Base-by-base conservation (phyloP, 2,888 invertebrate genomes). In the Trichacis sp. region DNA sequence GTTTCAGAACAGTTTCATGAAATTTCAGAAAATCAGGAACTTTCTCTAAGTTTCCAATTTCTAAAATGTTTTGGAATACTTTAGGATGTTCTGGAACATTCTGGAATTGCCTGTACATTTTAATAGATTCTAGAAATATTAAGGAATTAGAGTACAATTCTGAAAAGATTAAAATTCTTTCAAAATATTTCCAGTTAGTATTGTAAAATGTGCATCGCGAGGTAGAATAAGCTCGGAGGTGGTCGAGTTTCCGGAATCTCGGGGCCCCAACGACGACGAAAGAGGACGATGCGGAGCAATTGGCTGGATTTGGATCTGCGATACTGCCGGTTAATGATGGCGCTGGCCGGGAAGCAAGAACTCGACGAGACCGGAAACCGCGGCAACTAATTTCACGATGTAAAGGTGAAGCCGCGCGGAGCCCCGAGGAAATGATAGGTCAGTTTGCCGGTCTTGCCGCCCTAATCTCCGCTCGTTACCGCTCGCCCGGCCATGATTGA, bases 351-450 rank as follows among this genome's bases (percentile, higher is more conserved):
- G 60, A 67, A 64, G 67, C 59, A 60, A 69, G 58, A 72, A 72
- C 69, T 70, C 69, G 70, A 68, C 61, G 66, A 68, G 73, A 77
- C 80, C 79, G 80, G 80, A 80, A 79, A 80, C 78, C 77, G 73
- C 74, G 72, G 69, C 78, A 76, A 77, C 77, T 78, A 77, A 79
- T 78, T 77, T 73, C 64, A 73, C 70, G 71, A 75, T 74, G 75
- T 73, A 79, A 78, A 78, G 78, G 78, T 70, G 70, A 71, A 72
- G 72, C 72, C 72, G 73, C 65, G 69, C 71, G 62, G 59, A 54
- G 66, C 55, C 64, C 47, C 73, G 60, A 63, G 58, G 68, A 69
- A 70, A 72, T 73, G 73, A 73, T 72, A 72, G 75, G 73, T 70
- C 71, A 53, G 69, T 73, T 75, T 73, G 71, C 71, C 73, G 71